Conservation (phyloP, 1,140 invertebrate species). For the Cydia strobilella region DNA sequence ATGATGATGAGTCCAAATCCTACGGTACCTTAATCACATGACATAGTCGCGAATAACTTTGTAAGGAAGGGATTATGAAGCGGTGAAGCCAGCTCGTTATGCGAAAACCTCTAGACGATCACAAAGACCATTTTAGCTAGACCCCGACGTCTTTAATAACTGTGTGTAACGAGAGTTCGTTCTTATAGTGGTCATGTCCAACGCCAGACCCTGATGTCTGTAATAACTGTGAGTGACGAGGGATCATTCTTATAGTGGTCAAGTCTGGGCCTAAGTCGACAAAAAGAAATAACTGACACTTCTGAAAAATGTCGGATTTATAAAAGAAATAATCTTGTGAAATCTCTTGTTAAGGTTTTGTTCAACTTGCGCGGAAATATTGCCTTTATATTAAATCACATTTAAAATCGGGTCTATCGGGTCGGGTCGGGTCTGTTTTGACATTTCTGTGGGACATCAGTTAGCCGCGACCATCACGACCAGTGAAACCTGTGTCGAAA, state of each 20-base stretch:
- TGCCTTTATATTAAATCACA: too few relatives aligned
- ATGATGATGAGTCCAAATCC: too few relatives aligned
- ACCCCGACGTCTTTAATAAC: neutral
- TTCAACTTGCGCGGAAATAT: too few relatives aligned
- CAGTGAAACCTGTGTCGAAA: too few relatives aligned
- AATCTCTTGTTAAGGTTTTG: too few relatives aligned
- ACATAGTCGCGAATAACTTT: neutral
- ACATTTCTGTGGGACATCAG: too few relatives aligned
- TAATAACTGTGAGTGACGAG: neutral
- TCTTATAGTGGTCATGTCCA: neutral
- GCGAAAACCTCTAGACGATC: neutral
- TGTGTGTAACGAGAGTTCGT: neutral
- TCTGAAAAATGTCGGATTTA: neutral
- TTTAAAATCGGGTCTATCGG: too few relatives aligned
- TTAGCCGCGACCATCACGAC: too few relatives aligned
- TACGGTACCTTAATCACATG: neutral
- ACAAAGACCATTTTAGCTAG: neutral
- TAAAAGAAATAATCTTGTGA: neutral
- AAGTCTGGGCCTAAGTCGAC: neutral
- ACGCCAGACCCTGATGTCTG: neutral
- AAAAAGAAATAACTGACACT: neutral
- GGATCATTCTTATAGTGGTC: neutral
- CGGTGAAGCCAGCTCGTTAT: neutral
- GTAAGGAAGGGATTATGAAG: neutral
- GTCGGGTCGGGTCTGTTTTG: too few relatives aligned